Conservation (phyloP, 2,113 vertebrate genomes). For the Centrocercus urophasianus region DNA sequence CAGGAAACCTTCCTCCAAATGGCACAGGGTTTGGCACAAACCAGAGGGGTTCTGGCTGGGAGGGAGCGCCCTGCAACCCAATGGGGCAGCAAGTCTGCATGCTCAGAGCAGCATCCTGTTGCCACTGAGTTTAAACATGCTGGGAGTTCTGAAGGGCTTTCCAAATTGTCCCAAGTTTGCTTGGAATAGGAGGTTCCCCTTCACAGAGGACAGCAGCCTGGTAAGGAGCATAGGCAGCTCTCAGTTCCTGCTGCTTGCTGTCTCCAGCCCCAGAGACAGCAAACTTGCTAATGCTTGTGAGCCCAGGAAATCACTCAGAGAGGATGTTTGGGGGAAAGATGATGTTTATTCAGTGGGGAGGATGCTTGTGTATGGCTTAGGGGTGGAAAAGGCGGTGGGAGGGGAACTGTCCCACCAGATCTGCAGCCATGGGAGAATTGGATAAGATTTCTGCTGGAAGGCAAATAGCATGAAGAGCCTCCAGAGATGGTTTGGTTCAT, state of each 20-base stretch:
- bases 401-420: background rate
- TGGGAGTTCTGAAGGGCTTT: background rate
- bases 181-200: background rate
- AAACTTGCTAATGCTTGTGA: background rate
- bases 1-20: background rate
- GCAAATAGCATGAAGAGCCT: slow-evolving; percentile 26
- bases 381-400: background rate
- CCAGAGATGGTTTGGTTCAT: slow-evolving; percentile 18
- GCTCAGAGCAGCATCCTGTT: background rate
- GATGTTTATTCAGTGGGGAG: background rate
- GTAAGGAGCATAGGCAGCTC: background rate
- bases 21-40: background rate
- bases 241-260: background rate
- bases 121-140: background rate
- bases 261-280: background rate
- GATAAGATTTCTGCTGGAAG: slow-evolving; percentile 32
- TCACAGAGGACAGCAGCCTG: background rate
- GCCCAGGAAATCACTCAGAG: background rate
- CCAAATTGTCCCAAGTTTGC: background rate
- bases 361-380: background rate
- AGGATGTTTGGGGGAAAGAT: background rate
- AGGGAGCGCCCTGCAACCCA: background rate
- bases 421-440: background rate
- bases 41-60: fast-evolving
- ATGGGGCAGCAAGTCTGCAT: fast-evolving